Evolutionary conservation across 1,140 invertebrate genomes (phyloP).

Genomic region (Callitettix versicolor): DNA sequence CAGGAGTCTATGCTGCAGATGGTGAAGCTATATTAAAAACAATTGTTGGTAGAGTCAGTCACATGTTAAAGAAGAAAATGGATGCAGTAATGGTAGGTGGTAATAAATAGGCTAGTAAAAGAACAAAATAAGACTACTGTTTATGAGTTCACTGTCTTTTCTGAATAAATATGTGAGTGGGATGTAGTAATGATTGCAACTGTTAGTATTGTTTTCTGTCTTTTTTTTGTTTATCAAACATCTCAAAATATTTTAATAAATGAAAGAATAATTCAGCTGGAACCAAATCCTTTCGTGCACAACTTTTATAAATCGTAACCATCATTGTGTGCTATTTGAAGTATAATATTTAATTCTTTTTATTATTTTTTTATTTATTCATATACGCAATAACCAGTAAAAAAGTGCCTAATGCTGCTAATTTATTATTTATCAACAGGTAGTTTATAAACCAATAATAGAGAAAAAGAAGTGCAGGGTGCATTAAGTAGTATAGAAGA

Average conservation of each 20-base stretch:
- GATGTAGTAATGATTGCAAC: background rate
- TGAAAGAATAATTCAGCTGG: background rate
- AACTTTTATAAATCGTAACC: background rate
- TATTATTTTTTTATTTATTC: background rate
- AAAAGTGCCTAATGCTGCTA: too few species aligned
- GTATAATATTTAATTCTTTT: too few species aligned
- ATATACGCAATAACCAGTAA: too few species aligned
- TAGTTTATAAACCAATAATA: too few species aligned
- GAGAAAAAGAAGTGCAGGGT: too few species aligned
- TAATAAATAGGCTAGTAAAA: background rate
- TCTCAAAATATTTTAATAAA: background rate
- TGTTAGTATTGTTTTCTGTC: slow-evolving; percentile 4
- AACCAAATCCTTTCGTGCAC: too few species aligned
- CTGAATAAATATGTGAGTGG: background rate
- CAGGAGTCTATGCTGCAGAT: slow-evolving; percentile 59
- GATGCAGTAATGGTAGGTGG: slow-evolving; percentile 57
- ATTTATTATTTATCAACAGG: too few species aligned
- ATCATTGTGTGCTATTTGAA: too few species aligned
- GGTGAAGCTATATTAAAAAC: slow-evolving; percentile 58
- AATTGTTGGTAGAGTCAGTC: slow-evolving; percentile 60
- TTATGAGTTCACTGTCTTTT: too few species aligned
- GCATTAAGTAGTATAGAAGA: too few species aligned
- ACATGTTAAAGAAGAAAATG: slow-evolving; percentile 71
- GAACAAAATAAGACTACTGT: background rate
- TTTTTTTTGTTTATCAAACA: background rate